phyloP scores from a whole-genome alignment of 2,888 invertebrate genomes.

The Pyrgus malvae region DNA sequence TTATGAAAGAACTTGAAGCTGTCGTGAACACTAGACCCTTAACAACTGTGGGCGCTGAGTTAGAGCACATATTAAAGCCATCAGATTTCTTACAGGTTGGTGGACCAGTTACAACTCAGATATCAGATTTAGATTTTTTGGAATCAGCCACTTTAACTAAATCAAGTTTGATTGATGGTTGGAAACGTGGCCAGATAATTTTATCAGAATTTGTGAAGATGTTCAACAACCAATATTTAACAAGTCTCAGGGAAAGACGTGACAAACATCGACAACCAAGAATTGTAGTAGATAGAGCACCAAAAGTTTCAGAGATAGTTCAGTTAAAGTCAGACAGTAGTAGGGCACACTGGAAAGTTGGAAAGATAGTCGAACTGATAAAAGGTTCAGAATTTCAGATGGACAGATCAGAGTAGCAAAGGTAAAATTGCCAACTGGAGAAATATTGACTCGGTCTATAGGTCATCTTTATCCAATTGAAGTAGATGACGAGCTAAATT shows the following conservation, averaged over 20 bases:
- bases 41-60: not conserved
- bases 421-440: no score
- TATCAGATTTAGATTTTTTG: not conserved
- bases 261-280: not conserved
- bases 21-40: not conserved
- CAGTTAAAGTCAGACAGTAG: not conserved
- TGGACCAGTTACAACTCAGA: not conserved
- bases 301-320: not conserved
- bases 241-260: not conserved
- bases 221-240: constrained; percentile 19
- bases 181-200: constrained; percentile 27
- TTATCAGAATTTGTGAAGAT: constrained; percentile 33
- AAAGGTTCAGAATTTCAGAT: no score
- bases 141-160: constrained; percentile 21
- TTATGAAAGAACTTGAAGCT: not conserved
- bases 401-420: no score
- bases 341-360: no score
- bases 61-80: not conserved
- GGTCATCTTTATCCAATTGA: no score
- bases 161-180: constrained; percentile 27
- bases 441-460: no score
- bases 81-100: not conserved
- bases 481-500: no score
- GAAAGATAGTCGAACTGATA: no score
- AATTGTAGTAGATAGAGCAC: not conserved